A percentile compares a stretch with the other conserved stretches of the same genome.
Conservation (phyloP, 1,140 invertebrate genomes). For the Drosophila mauritiana region DNA sequence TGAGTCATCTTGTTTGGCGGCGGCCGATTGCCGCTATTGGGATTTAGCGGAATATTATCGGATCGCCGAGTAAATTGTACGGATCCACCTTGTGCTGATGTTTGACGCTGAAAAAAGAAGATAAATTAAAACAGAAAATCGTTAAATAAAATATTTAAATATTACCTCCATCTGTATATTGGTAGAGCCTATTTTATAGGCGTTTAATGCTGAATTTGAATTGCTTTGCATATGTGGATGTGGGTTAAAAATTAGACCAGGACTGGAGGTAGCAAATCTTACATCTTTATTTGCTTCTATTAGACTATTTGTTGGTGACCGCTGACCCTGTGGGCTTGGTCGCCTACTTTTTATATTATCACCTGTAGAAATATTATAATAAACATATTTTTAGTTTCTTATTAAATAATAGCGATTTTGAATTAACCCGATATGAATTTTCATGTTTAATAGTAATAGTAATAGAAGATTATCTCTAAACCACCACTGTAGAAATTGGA, state of each 20-base stretch:
- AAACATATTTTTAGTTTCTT: too few relatives aligned
- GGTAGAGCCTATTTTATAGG: slow-evolving; percentile 52
- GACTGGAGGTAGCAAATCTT: slow-evolving; percentile 69
- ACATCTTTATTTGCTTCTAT: slow-evolving; percentile 57
- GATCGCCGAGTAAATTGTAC: slow-evolving; percentile 86
- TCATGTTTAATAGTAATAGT: too few relatives aligned
- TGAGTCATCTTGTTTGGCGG: slow-evolving; percentile 86
- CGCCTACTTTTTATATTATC: slow-evolving; percentile 61
- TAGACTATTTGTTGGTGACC: slow-evolving; percentile 49
- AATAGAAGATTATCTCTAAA: too few relatives aligned
- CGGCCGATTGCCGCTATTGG: slow-evolving; percentile 88
- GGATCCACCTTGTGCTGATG: slow-evolving; percentile 40
- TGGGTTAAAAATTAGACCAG: slow-evolving; percentile 69
- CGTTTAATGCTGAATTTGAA: slow-evolving; percentile 60
- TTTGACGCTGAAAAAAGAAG: slow-evolving; percentile 58
- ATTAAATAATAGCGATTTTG: too few relatives aligned
- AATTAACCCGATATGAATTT: too few relatives aligned
- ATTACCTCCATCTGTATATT: slow-evolving; percentile 64
- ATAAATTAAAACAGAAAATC: background rate
- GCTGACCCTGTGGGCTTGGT: slow-evolving; percentile 71
- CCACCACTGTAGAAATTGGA: too few relatives aligned
- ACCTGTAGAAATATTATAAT: slow-evolving; percentile 24
- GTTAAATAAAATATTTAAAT: background rate
- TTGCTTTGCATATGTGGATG: slow-evolving; percentile 61
- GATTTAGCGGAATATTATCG: slow-evolving; percentile 93